Evolutionary conservation across 2,888 invertebrate genomes (phyloP).

Genomic region (Leptothorax acervorum): DNA sequence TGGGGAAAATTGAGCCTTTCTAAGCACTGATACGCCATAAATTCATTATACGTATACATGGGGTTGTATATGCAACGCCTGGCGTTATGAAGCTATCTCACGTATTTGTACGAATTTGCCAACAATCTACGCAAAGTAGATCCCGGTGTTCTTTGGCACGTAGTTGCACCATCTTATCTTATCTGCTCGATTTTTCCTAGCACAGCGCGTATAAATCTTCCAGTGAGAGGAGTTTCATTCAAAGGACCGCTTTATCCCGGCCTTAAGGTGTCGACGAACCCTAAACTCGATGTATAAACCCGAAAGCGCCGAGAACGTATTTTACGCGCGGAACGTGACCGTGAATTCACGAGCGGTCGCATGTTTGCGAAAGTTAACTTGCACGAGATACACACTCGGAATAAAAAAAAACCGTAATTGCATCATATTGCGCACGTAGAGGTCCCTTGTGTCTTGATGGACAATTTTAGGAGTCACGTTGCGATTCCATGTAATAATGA

Average conservation of each 20-base stretch:
- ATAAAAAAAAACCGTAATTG: slow-evolving; percentile 48
- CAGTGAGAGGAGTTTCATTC: slow-evolving; percentile 63
- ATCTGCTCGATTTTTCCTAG: slow-evolving; percentile 51
- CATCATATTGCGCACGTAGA: slow-evolving; percentile 13
- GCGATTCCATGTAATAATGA: not conserved
- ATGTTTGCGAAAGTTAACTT: slow-evolving; percentile 49
- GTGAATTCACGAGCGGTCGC: slow-evolving; percentile 68
- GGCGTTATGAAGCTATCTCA: slow-evolving; percentile 16
- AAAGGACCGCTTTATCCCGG: slow-evolving; percentile 57
- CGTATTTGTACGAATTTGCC: slow-evolving; percentile 36
- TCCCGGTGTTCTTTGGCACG: slow-evolving; percentile 46
- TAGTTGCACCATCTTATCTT: slow-evolving; percentile 41
- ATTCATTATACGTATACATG: slow-evolving; percentile 19
- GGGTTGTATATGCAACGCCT: not conserved
- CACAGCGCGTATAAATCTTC: slow-evolving; percentile 69
- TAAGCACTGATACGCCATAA: not conserved
- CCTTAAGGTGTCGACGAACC: slow-evolving; percentile 63
- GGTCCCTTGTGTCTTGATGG: not conserved
- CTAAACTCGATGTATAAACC: slow-evolving; percentile 75
- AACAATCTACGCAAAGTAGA: slow-evolving; percentile 46
- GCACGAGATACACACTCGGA: slow-evolving; percentile 30
- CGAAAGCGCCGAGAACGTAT: slow-evolving; percentile 76
- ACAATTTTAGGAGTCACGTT: slow-evolving; percentile 8
- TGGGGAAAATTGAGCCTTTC: not conserved
- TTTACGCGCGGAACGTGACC: slow-evolving; percentile 82